Base-by-base conservation (phyloP, 1,140 invertebrate genomes). In the Diorhabda carinulata region DNA sequence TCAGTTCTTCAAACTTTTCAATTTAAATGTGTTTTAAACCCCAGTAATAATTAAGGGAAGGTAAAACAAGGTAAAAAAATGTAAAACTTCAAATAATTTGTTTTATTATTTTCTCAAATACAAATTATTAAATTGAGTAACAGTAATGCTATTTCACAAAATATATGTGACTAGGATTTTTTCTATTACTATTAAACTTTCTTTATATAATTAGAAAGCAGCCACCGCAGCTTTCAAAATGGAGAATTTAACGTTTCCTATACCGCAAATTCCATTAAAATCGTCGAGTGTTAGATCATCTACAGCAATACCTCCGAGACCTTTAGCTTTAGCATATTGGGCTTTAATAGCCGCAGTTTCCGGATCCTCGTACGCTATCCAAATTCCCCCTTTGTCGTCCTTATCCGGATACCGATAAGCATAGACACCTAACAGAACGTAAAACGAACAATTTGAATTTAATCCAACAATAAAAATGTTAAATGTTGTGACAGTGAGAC, bases 351-450 rank as follows among this genome's bases (percentile, higher is more conserved):
- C 89, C 61, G 94, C 90, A 2, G 92, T 93, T 61, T 93, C 90
- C 0, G 90, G 87, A 79, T 97, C 93, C 78, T 98, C 95, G 78
- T 93, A 97, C 56, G 90, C 90, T 0, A 96, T 90, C 96, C 96
- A 98, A 44, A 95, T 84, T 7, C 93, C 90, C 5, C 87, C 88
- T 25, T 89, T 85, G 4, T 85, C 87, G n/a, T 82, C 87, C 43
- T 88, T 84, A 68, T 91, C 88, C 70, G 90, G 89, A 0, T 89
- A 78, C 73, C 89, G 86, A 81, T 87, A 93, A 2, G 90, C 91
- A 71, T 93, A 94, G 57, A 86, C 87, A 44, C 91, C 90, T 79
- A 61, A 58, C 76, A 74, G 40, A 68, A n/a, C 63, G 63, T 52
- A 64, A 25, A 25, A 25, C 25, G 25, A 25, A 25, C 25, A 25